These are phyloP conservation scores for Ladona fulva DNA, from an alignment of 1,140 invertebrate species.

Conservation along the genomic window DNA sequence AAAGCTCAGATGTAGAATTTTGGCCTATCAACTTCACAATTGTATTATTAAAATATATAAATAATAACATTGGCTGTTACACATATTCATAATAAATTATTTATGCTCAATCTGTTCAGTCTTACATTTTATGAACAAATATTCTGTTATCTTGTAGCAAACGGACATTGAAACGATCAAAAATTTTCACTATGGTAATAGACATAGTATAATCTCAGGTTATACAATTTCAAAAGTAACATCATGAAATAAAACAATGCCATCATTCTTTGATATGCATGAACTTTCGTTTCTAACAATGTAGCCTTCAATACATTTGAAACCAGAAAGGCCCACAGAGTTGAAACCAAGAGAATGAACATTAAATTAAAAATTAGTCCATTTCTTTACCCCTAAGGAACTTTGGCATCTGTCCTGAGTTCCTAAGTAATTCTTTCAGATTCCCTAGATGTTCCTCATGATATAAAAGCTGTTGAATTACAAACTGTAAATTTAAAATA, in stretches of 20 bases:
- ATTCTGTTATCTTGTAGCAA: not conserved
- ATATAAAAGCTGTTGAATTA: not conserved
- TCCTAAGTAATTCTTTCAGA: not conserved
- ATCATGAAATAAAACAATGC: not conserved
- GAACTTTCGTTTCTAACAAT: not conserved
- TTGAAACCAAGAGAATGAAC: not conserved
- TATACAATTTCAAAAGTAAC: not conserved
- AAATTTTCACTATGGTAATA: not conserved
- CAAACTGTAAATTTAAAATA: not conserved
- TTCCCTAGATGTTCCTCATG: not conserved
- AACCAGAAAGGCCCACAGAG: too few relatives aligned
- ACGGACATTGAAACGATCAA: not conserved
- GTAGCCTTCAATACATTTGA: too few relatives aligned
- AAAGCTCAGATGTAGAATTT: not conserved
- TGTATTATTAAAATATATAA: conserved; percentile 5
- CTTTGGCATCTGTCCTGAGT: not conserved
- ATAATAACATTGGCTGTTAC: not conserved
- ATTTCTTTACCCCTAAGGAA: not conserved
- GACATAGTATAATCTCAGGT: not conserved
- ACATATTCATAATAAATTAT: conserved; percentile 9
- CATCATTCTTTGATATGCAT: not conserved
- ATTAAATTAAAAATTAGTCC: not conserved
- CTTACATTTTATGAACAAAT: conserved; percentile 7
- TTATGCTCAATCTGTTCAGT: conserved; percentile 1
- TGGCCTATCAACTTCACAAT: not conserved